Conservation (phyloP, 2,113 vertebrate species). For the Albula goreensis region DNA sequence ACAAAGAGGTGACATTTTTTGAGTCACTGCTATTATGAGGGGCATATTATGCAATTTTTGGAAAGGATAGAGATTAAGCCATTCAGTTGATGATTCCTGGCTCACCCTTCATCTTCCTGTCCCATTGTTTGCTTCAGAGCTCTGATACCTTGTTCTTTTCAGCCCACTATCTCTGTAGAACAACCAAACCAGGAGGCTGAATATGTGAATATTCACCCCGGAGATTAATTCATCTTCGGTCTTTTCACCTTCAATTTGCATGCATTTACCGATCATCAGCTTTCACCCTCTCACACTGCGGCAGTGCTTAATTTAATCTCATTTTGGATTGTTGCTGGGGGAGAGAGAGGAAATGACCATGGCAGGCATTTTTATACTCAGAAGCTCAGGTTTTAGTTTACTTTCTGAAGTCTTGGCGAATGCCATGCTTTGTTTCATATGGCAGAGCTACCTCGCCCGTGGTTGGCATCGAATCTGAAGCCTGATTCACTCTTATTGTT, state of each 20-base stretch:
- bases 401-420: slow-evolving; percentile 7
- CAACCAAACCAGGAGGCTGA: neutral
- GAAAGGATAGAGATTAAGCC: neutral
- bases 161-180: neutral
- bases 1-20: neutral
- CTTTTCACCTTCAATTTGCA: slow-evolving; percentile 12
- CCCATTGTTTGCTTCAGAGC: neutral
- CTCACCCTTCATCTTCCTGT: neutral
- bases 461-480: slow-evolving; percentile 14
- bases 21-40: neutral
- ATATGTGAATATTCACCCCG: neutral
- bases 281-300: neutral
- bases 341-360: neutral
- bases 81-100: neutral
- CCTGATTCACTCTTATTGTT: slow-evolving; percentile 28
- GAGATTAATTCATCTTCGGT: slow-evolving; percentile 12
- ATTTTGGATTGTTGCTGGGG: slow-evolving; percentile 26
- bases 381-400: neutral
- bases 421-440: neutral
- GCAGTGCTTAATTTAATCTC: slow-evolving; percentile 28
- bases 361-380: neutral
- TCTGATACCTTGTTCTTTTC: neutral
- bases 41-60: neutral
- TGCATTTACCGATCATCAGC: neutral
- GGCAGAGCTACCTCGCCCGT: slow-evolving; percentile 18